Evolutionary conservation across 2,113 vertebrate genomes (phyloP).

Genomic region (Machaerirhynchus nigripectus): DNA sequence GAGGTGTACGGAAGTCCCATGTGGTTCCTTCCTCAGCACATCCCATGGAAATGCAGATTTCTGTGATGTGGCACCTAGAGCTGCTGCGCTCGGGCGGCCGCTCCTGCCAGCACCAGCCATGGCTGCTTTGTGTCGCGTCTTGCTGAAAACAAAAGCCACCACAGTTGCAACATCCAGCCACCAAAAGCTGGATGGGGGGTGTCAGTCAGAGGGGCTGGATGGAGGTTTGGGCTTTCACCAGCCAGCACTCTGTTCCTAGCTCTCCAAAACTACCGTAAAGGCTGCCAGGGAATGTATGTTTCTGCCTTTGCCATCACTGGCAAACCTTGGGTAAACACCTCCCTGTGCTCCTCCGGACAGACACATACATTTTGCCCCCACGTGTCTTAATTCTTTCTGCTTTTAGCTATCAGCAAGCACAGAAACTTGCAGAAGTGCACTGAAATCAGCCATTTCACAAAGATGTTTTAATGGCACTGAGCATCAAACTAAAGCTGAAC

Average conservation of each 20-base stretch:
- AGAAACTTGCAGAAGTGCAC: neutral
- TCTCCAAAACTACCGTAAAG: neutral
- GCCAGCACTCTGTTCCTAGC: neutral
- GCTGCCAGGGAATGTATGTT: neutral
- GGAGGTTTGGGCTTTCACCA: neutral
- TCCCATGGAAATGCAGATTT: neutral
- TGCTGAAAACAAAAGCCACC: neutral
- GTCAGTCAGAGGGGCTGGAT: neutral
- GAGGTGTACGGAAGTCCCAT: fast-evolving
- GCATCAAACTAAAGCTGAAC: neutral
- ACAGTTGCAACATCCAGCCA: no score
- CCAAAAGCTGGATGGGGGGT: neutral
- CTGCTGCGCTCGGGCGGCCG: neutral
- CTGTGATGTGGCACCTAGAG: neutral
- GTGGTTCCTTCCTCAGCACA: neutral
- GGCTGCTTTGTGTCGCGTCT: fast-evolving
- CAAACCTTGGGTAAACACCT: neutral
- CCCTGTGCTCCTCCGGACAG: neutral
- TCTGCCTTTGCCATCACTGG: neutral
- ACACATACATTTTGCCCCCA: neutral
- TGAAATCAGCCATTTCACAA: neutral
- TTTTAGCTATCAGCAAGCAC: neutral
- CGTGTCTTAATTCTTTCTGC: neutral
- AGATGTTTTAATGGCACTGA: neutral
- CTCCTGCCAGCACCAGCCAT: fast-evolving